A percentile compares a stretch with the other conserved stretches of the same genome.
phyloP scores from a whole-genome alignment of 2,888 invertebrate species.

The Hanleya hanleyi region DNA sequence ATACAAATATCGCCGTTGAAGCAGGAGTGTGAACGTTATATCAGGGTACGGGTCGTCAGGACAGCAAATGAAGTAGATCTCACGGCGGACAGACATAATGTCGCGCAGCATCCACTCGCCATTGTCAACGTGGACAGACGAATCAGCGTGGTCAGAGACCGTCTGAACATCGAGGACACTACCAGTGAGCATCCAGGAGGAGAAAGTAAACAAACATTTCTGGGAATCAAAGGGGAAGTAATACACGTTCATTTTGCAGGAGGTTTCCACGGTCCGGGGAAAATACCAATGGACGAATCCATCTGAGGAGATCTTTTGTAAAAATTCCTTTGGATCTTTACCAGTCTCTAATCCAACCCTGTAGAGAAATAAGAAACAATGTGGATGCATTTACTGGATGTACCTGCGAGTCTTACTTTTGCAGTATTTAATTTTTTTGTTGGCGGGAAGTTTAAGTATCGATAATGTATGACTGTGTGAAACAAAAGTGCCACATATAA shows the following conservation, averaged over 20 bases:
- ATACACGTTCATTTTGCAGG: not conserved
- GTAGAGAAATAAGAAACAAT: not conserved
- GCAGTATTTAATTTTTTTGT: no score
- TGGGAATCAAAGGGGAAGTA: conserved; percentile 18
- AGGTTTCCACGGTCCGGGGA: not conserved
- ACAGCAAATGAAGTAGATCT: conserved; percentile 14
- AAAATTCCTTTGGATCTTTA: not conserved
- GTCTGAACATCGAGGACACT: not conserved
- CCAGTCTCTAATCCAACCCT: not conserved
- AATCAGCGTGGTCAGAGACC: not conserved
- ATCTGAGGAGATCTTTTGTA: not conserved
- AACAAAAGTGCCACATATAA: not conserved
- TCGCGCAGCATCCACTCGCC: conserved; percentile 12
- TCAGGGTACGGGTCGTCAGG: conserved; percentile 12
- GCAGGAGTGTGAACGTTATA: conserved; percentile 19
- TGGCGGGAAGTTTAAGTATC: no score
- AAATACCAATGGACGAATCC: not conserved
- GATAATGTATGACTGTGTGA: not conserved
- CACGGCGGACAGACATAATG: not conserved
- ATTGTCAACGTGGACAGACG: not conserved
- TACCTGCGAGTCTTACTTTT: no score
- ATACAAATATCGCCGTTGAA: conserved; percentile 37
- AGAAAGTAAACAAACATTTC: conserved; percentile 15
- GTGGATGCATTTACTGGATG: no score
- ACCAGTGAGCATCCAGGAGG: not conserved